Conservation (phyloP, 2,113 vertebrate genomes). For the Hyperopisus bebe region DNA sequence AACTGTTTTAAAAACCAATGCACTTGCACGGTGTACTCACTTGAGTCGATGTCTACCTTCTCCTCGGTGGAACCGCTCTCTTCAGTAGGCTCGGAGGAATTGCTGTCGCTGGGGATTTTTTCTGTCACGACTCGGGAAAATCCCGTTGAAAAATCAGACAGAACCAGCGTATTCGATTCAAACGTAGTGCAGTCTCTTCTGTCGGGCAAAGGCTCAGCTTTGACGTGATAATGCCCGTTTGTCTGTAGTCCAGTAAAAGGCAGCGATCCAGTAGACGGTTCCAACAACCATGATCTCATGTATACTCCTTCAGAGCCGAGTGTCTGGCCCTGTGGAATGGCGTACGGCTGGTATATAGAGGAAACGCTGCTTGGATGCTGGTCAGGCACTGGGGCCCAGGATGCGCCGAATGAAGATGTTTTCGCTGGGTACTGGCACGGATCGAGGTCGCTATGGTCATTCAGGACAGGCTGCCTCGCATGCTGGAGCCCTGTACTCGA, state of each 20-base stretch:
- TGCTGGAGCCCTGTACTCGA: conserved; percentile 69
- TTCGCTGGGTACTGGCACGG: conserved; percentile 88
- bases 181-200: conserved; percentile 77
- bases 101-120: conserved; percentile 70
- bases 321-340: conserved; percentile 76
- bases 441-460: conserved; percentile 86
- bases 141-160: conserved; percentile 84
- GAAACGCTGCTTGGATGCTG: conserved; percentile 67
- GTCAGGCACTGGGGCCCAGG: conserved; percentile 81
- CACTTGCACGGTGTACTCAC: conserved; percentile 63
- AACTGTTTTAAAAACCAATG: background rate
- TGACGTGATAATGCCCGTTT: conserved; percentile 86
- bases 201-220: conserved; percentile 84
- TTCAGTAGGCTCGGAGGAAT: conserved; percentile 69
- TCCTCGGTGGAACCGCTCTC: conserved; percentile 70
- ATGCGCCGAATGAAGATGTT: conserved; percentile 81
- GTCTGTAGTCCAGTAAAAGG: conserved; percentile 88
- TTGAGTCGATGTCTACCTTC: conserved; percentile 74
- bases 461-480: conserved; percentile 67
- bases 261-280: conserved; percentile 82
- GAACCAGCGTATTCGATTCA: conserved; percentile 83
- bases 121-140: conserved; percentile 75
- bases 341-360: conserved; percentile 74
- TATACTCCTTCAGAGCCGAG: conserved; percentile 86
- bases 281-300: conserved; percentile 87